phyloP scores from a whole-genome alignment of 2,113 vertebrate genomes.

The Acrocephalus kingi region DNA sequence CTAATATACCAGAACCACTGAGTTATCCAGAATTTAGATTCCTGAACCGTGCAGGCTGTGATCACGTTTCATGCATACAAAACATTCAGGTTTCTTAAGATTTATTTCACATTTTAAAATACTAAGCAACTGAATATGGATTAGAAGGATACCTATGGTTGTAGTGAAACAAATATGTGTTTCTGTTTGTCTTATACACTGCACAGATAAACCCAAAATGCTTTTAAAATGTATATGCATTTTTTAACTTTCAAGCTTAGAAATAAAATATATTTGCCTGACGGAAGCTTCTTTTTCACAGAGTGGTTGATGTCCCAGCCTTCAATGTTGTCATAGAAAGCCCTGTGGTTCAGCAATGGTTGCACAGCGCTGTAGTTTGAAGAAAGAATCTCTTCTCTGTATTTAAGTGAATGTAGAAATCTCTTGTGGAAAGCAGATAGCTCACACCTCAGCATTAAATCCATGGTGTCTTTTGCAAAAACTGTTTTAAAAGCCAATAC shows the following conservation, averaged over 20 bases:
- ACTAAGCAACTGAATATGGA: background rate
- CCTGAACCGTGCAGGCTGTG: fast-evolving
- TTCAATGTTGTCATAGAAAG: background rate
- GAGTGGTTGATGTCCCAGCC: background rate
- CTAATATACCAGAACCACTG: background rate
- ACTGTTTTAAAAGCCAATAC: background rate
- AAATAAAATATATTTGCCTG: background rate
- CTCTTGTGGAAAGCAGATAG: background rate
- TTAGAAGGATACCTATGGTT: background rate
- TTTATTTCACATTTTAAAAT: background rate
- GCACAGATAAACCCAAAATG: background rate
- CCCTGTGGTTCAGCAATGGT: background rate
- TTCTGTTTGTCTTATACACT: background rate
- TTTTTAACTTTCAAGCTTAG: background rate
- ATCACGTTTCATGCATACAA: background rate
- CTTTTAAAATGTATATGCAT: background rate
- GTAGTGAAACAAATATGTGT: background rate
- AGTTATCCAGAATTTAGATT: background rate
- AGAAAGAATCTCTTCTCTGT: background rate
- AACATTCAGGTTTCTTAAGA: background rate
- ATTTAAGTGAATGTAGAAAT: background rate
- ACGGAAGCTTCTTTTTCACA: background rate
- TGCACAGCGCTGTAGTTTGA: background rate
- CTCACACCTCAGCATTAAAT: background rate
- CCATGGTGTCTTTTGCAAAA: background rate